Evolutionary conservation across 2,113 vertebrate genomes (phyloP), one percentile per base, ranked within the genome.

Genomic region (Theristicus caerulescens): DNA sequence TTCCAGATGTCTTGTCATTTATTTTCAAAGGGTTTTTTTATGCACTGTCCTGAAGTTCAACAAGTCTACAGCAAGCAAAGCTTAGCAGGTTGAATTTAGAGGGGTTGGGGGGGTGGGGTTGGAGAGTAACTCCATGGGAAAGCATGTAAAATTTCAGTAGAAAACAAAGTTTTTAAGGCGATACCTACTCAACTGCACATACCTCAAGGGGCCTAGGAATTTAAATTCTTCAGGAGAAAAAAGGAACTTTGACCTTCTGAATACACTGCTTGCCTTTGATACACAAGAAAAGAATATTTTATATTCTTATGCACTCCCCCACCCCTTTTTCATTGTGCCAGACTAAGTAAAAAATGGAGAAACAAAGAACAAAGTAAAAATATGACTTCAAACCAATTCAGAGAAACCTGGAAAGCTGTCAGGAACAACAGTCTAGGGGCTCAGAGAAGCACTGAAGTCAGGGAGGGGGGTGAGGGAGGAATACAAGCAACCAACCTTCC

Each of bases 241-340:
- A 79, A 34, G 47, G 82, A 92, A 92, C 84, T 93, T 70, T 96
- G 86, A 96, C 94, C 87, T 62, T 86, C 86, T 47, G 76, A 96
- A 95, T 93, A 69, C 40, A 87, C n/a, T 69, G 11, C 58, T 95
- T 90, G 57, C 61, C 94, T 97, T 94, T 96, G 93, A 97, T 94
- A 86, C 21, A 67, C 31, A 95, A 96, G 12, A 97, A 92, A 91
- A 94, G 29, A 94, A 94, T 93, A 86, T 88, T 97, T 96, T 89
- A 86, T 91, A 55, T 66, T 76, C 70, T 76, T 57, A 21, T 21
- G 18, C 9, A 6, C 32, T 42, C 25, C 27, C 64, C 49, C 52
- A 74, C 19, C 31, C 18, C 19, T 64, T 95, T 84, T 95, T 31
- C 61, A 79, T 95, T 78, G 27, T 57, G 82, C 54, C 49, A 61